Evolutionary conservation across 2,797 vertebrate species (phyloP).

Genomic region (Diplodus sargus): DNA sequence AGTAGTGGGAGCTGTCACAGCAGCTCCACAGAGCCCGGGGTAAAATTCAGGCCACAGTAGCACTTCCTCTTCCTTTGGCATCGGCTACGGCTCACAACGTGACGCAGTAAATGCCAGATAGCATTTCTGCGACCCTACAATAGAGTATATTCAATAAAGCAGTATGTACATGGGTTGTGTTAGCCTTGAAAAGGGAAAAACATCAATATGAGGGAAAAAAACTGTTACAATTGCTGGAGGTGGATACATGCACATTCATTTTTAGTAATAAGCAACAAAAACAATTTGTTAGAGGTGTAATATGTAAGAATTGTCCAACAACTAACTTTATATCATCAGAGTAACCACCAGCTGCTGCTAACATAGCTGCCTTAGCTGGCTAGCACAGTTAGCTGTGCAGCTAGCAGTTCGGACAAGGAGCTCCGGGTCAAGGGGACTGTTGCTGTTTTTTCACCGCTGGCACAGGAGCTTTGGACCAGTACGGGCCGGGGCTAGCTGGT

Average conservation of each 20-base stretch:
- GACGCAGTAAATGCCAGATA: conserved; percentile 21
- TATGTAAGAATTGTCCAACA: too few species aligned
- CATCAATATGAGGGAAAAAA: background rate
- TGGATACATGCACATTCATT: background rate
- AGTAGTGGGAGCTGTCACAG: conserved; percentile 45
- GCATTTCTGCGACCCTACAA: background rate
- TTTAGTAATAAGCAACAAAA: background rate
- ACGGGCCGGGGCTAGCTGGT: too few species aligned
- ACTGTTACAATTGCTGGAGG: background rate
- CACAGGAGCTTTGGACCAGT: too few species aligned
- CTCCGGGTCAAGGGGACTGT: too few species aligned
- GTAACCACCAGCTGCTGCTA: too few species aligned
- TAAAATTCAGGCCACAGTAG: conserved; percentile 36
- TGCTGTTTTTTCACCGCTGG: too few species aligned
- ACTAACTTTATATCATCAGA: too few species aligned
- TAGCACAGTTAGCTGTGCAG: too few species aligned
- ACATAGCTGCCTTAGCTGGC: too few species aligned
- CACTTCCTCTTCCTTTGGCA: conserved; percentile 22
- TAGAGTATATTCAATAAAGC: too few species aligned
- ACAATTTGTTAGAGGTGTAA: background rate
- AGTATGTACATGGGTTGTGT: conserved; percentile 5
- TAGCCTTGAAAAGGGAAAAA: background rate
- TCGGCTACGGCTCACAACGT: background rate
- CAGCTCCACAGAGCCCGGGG: conserved; percentile 32
- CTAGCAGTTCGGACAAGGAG: too few species aligned